Evolutionary conservation across 2,113 vertebrate genomes (phyloP).

Genomic region (Dissostichus mawsoni): DNA sequence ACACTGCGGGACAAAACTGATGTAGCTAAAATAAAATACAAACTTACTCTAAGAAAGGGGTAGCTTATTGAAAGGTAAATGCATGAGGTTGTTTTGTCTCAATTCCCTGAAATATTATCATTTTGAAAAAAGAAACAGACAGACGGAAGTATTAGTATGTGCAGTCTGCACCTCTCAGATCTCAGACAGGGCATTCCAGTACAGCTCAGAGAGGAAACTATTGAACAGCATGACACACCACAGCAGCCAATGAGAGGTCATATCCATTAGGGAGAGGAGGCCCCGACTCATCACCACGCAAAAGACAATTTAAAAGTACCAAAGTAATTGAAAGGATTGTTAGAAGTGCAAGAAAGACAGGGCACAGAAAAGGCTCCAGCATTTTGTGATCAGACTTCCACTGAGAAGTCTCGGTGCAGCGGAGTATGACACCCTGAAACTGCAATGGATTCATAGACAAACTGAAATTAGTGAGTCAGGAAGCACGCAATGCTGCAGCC

Average conservation of each 20-base stretch:
- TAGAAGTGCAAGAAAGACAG: constrained; percentile 64
- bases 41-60: constrained; percentile 62
- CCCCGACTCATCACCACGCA: constrained; percentile 49
- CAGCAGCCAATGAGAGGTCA: constrained; percentile 83
- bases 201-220: constrained; percentile 70
- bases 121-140: constrained; percentile 58
- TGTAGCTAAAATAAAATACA: constrained; percentile 37
- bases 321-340: constrained; percentile 58
- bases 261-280: constrained; percentile 54
- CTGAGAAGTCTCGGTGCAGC: constrained; percentile 35
- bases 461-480: constrained; percentile 61
- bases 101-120: constrained; percentile 63
- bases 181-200: constrained; percentile 63
- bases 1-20: constrained; percentile 53
- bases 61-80: constrained; percentile 68
- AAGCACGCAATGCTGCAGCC: constrained; percentile 69
- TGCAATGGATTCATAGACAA: constrained; percentile 57
- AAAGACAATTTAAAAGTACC: constrained; percentile 42
- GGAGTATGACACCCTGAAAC: constrained; percentile 56
- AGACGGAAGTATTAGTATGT: constrained; percentile 70
- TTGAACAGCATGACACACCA: constrained; percentile 99
- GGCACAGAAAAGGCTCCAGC: constrained; percentile 69
- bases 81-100: constrained; percentile 64
- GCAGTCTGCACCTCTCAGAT: constrained; percentile 60
- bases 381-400: constrained; percentile 55